Base-by-base conservation (phyloP, 1,140 invertebrate genomes). In the Paralvinella palmiformis region DNA sequence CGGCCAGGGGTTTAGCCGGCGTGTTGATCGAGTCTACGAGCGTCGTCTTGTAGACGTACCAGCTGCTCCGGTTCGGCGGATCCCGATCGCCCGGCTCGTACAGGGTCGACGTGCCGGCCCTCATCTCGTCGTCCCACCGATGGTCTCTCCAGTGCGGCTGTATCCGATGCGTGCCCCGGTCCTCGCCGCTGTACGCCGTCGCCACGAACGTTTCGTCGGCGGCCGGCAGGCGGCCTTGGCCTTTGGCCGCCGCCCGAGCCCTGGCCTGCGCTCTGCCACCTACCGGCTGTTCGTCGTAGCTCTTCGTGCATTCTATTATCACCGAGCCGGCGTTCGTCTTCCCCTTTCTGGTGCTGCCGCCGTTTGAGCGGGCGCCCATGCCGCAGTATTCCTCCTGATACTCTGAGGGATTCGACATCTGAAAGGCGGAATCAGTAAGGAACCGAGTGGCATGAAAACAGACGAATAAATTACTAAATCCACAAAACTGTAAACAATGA, bases 281-380 rank as follows among this genome's bases (percentile, higher is more conserved):
- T 29, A 65, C 57, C 41, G 63, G 63, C 55, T 65, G 63, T 22
- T 61, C 32, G 32, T 61, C 63, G 13, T 48, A 32, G 1, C 56
- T 60, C 36, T 65, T 60, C 10, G 7, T 48, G 57, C 63, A 65
- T n/a, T n/a, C n/a, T n/a, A n/a, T n/a, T n/a, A n/a, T n/a, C n/a
- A n/a, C n/a, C n/a, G n/a, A n/a, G n/a, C n/a, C n/a, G n/a, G n/a
- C n/a, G n/a, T n/a, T n/a, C n/a, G n/a, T n/a, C n/a, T n/a, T n/a
- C n/a, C n/a, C n/a, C n/a, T n/a, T n/a, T n/a, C n/a, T n/a, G n/a
- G n/a, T n/a, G n/a, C n/a, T n/a, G n/a, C n/a, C n/a, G n/a, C n/a
- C n/a, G n/a, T n/a, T n/a, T n/a, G n/a, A n/a, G n/a, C n/a, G n/a
- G n/a, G n/a, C n/a, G n/a, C n/a, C n/a, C n/a, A n/a, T n/a, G n/a